Evolutionary conservation across 1,140 invertebrate genomes (phyloP).

Genomic region (Pygmarrhopalites habei): DNA sequence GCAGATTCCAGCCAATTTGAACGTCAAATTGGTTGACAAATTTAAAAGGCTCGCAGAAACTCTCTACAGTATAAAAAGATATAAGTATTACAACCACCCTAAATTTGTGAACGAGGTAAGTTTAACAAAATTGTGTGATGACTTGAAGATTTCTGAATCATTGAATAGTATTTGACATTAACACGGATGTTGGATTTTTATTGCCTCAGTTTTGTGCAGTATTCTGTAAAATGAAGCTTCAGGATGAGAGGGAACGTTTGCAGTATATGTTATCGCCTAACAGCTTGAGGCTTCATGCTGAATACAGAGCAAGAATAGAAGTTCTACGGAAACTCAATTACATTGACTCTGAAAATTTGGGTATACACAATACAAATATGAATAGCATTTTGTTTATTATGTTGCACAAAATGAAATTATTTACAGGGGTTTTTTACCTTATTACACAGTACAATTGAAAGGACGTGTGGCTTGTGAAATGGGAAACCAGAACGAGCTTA

Average conservation of each 20-base stretch:
- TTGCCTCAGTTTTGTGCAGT: slow-evolving; percentile 59
- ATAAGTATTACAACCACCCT: too few relatives aligned
- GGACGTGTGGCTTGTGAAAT: slow-evolving; percentile 93
- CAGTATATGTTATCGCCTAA: slow-evolving; percentile 72
- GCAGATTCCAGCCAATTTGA: too few relatives aligned
- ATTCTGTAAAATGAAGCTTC: slow-evolving; percentile 62
- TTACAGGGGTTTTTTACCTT: slow-evolving; percentile 38
- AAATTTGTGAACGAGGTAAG: too few relatives aligned
- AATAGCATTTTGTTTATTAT: neutral
- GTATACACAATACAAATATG: slow-evolving; percentile 42
- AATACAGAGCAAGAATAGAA: slow-evolving; percentile 74
- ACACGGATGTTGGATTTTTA: too few relatives aligned
- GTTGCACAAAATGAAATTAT: slow-evolving; percentile 43
- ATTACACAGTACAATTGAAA: slow-evolving; percentile 74
- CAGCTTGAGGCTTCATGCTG: slow-evolving; percentile 75
- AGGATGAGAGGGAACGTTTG: slow-evolving; percentile 62
- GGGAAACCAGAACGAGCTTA: slow-evolving; percentile 79
- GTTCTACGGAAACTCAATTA: slow-evolving; percentile 73
- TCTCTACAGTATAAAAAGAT: too few relatives aligned
- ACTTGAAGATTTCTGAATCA: too few relatives aligned
- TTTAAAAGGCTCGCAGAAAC: too few relatives aligned
- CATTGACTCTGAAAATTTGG: slow-evolving; percentile 62
- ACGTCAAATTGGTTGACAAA: too few relatives aligned
- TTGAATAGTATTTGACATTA: too few relatives aligned
- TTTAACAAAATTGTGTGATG: too few relatives aligned